These are phyloP conservation scores for Taeniopygia guttata DNA, from an alignment of 2,797 vertebrate species.

Conservation along the genomic window DNA sequence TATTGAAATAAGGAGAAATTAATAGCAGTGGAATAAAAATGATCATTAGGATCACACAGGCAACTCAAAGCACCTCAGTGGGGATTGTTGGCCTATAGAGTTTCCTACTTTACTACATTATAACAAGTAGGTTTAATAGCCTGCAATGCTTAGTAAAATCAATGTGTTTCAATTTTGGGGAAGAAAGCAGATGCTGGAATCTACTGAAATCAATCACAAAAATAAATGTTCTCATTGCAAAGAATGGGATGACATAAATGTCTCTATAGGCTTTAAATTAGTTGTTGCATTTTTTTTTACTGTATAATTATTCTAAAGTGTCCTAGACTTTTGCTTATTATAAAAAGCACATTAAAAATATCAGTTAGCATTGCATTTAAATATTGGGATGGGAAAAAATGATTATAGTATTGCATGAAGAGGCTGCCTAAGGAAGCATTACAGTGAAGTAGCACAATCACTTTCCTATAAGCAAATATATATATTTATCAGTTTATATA, in stretches of 20 bases:
- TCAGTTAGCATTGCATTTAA: slow-evolving; percentile 33
- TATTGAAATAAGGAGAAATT: slow-evolving; percentile 21
- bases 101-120: background rate
- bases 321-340: slow-evolving; percentile 4
- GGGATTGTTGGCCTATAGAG: slow-evolving; percentile 21
- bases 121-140: background rate
- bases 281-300: background rate
- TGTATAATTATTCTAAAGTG: slow-evolving; percentile 5
- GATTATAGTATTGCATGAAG: background rate
- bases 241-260: background rate
- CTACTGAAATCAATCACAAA: background rate
- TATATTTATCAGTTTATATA: background rate
- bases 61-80: slow-evolving; percentile 23
- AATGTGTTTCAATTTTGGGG: background rate
- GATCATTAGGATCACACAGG: slow-evolving; percentile 7
- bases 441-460: slow-evolving; percentile 10
- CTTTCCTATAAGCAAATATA: slow-evolving; percentile 14
- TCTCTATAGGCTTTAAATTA: background rate
- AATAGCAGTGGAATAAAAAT: slow-evolving; percentile 39
- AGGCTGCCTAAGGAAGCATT: slow-evolving; percentile 33
- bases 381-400: background rate
- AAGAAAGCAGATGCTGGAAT: background rate
- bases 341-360: slow-evolving; percentile 35
- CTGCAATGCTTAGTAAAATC: slow-evolving; percentile 22
- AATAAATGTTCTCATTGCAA: background rate